phyloP scores from a whole-genome alignment of 2,888 invertebrate genomes.

The Drosophila anceps region DNA sequence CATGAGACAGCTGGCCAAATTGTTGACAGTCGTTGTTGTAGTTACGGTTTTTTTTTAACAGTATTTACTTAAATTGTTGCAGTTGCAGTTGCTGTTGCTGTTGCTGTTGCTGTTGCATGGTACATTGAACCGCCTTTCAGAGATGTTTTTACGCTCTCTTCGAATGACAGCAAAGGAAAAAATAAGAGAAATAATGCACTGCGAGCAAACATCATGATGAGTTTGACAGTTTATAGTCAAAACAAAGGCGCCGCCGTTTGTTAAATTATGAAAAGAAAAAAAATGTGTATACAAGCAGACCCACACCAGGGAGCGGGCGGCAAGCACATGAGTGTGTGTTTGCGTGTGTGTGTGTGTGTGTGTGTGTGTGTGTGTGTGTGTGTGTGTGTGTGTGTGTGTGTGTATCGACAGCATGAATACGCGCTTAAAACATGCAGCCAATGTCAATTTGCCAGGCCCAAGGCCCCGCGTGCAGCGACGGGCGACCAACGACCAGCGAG shows the following conservation, averaged over 20 bases:
- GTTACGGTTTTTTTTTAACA: conserved; percentile 4
- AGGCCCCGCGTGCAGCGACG: conserved; percentile 54
- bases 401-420: conserved; percentile 33
- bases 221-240: conserved; percentile 69
- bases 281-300: conserved; percentile 16
- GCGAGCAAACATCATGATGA: conserved; percentile 59
- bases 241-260: conserved; percentile 79
- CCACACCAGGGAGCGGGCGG: conserved; percentile 2
- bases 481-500: conserved; percentile 35
- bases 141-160: conserved; percentile 19
- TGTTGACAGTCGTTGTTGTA: conserved; percentile 39
- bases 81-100: conserved; percentile 11
- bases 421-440: conserved; percentile 49
- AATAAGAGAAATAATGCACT: conserved; percentile 51
- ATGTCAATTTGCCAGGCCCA: conserved; percentile 72
- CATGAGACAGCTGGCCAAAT: conserved; percentile 53
- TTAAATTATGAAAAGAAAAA: conserved; percentile 49
- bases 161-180: conserved; percentile 10
- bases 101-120: conserved; percentile 13
- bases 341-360: conserved; percentile 26
- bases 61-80: conserved; percentile 23
- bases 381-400: conserved; percentile 19
- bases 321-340: conserved; percentile 10
- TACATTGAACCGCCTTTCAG: conserved; percentile 45
- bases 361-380: conserved; percentile 29